Evolutionary conservation across 2,888 invertebrate genomes (phyloP).

Genomic region (Rhabditoides inermis): DNA sequence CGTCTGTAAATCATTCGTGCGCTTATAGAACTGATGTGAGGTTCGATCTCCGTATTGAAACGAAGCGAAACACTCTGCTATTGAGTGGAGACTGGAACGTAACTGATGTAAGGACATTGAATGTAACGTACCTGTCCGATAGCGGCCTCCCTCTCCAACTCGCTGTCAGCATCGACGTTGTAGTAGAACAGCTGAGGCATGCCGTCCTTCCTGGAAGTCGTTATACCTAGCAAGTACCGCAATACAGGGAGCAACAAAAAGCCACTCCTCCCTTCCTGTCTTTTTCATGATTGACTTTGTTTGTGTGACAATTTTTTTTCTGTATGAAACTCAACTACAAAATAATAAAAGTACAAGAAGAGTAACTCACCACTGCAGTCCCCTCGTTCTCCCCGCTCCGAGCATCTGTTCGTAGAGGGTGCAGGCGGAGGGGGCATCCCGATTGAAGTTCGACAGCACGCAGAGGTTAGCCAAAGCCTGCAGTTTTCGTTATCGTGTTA

Average conservation of each 20-base stretch:
- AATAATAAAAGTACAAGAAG: too few species aligned
- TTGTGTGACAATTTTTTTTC: slow-evolving; percentile 5
- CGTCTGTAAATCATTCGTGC: slow-evolving; percentile 1
- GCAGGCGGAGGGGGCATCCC: slow-evolving; percentile 21
- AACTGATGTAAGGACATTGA: too few species aligned
- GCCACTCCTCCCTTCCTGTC: not conserved
- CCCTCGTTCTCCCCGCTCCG: too few species aligned
- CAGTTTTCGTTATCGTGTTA: too few species aligned
- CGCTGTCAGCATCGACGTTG: slow-evolving; percentile 38
- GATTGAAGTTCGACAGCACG: slow-evolving; percentile 57
- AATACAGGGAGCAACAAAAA: slow-evolving; percentile 3
- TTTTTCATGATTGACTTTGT: too few species aligned
- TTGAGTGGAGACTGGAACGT: too few species aligned
- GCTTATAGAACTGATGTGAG: not conserved
- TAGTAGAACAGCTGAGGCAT: slow-evolving; percentile 30
- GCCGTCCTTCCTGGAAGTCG: slow-evolving; percentile 11
- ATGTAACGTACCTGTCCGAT: slow-evolving; percentile 34
- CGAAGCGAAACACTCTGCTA: too few species aligned
- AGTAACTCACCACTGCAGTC: too few species aligned
- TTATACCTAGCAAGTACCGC: too few species aligned
- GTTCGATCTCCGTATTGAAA: not conserved
- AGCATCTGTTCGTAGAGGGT: slow-evolving; percentile 12
- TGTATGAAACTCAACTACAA: too few species aligned
- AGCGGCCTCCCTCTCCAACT: slow-evolving; percentile 33
- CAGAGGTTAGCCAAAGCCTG: slow-evolving; percentile 67